Evolutionary conservation across 2,113 vertebrate species (phyloP).

Genomic region (Meriones unguiculatus): DNA sequence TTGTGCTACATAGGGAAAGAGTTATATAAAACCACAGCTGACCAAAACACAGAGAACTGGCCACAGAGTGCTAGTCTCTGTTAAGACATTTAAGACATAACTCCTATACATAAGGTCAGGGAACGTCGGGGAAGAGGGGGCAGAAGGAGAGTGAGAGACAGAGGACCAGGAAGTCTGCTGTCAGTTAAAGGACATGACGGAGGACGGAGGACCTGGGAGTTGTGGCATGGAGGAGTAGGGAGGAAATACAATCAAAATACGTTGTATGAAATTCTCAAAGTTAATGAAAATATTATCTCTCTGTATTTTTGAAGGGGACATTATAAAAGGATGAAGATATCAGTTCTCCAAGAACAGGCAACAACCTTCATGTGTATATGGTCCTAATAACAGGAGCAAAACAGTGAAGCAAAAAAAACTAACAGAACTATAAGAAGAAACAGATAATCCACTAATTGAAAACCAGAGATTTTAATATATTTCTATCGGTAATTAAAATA

Average conservation of each 20-base stretch:
- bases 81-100: not conserved
- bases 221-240: not conserved
- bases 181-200: not conserved
- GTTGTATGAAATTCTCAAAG: not conserved
- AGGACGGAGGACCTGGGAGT: not conserved
- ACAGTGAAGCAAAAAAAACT: not conserved
- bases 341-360: not conserved
- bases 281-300: not conserved
- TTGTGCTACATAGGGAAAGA: not conserved
- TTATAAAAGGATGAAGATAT: not conserved
- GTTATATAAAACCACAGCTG: not conserved
- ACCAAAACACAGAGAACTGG: not conserved
- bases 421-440: not conserved
- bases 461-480: not conserved
- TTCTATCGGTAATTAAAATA: not conserved
- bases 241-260: not conserved
- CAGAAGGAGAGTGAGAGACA: not conserved
- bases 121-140: not conserved
- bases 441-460: not conserved
- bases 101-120: not conserved
- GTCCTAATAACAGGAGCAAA: not conserved
- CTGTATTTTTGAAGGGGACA: not conserved
- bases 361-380: too few species aligned
- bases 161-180: not conserved
- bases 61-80: not conserved